A percentile compares a stretch with the other conserved stretches of the same genome.
Evolutionary conservation across 2,113 vertebrate genomes (phyloP).

Genomic region (Lagopus muta): DNA sequence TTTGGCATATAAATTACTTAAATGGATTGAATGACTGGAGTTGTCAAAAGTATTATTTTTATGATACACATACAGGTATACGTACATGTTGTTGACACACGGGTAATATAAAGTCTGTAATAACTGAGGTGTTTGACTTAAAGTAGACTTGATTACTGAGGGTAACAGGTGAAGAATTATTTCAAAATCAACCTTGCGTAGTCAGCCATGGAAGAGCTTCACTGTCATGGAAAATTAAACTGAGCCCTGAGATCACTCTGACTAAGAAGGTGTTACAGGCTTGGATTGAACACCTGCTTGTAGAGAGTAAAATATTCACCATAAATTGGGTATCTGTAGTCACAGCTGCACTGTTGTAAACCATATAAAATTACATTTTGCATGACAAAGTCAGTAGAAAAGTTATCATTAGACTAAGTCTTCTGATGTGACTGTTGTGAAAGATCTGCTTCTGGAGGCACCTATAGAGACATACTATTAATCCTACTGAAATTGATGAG

Average conservation of each 20-base stretch:
- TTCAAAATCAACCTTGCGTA: neutral
- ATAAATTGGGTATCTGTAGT: neutral
- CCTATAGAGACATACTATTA: neutral
- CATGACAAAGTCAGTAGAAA: neutral
- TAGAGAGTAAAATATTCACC: neutral
- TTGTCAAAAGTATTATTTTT: neutral
- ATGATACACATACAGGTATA: neutral
- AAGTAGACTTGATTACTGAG: conserved; percentile 37
- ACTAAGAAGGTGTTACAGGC: neutral
- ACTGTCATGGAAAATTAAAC: conserved; percentile 20
- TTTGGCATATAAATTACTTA: neutral
- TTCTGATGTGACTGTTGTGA: neutral
- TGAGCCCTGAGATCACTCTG: neutral
- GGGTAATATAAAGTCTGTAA: neutral
- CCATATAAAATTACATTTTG: neutral
- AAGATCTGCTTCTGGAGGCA: neutral
- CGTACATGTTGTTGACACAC: neutral
- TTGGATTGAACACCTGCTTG: neutral
- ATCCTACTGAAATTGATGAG: neutral
- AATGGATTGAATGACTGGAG: neutral
- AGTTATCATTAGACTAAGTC: neutral
- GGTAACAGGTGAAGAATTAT: conserved; percentile 12
- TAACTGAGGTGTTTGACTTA: neutral
- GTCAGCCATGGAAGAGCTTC: neutral
- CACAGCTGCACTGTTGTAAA: neutral